Evolutionary conservation across 1,140 invertebrate genomes (phyloP), one percentile per base, ranked within the genome.

Genomic region (Cyclina sinensis): DNA sequence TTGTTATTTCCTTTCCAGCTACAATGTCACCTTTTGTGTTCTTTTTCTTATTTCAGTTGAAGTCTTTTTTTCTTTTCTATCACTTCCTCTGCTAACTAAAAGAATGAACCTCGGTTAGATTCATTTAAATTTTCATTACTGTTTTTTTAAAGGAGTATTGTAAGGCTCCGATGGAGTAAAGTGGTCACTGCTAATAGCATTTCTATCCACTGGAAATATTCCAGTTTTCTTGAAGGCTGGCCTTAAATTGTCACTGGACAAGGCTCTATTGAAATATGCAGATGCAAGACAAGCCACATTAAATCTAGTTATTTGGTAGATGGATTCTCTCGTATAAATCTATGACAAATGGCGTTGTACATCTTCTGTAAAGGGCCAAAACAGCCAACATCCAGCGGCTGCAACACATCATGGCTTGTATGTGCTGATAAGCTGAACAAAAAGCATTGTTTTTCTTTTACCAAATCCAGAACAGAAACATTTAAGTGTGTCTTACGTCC

Each of bases 381-480:
- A n/a, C n/a, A n/a, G n/a, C n/a, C n/a, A n/a, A n/a, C n/a, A n/a
- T n/a, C n/a, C n/a, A n/a, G n/a, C n/a, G 78, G 76, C 35, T 85
- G 82, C 30, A 85, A 43, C n/a, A 54, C 30, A 57, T 85, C n/a
- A n/a, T n/a, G 82, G 68, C 70, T 83, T 57, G 68, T 83, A 62
- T 89, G 80, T 18, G 78, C 76, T 57, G 87, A 79, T 43, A 89
- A 73, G 39, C 81, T 32, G 54, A 88, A 88, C 37, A 88, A 35
- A 81, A 88, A 81, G 18, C 68, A 35, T 39, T 88, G 43, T 18
- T 73, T 68, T 37, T 81, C 27, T 24, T 88, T 74, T 32, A 43
- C 82, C 82, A 43, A 85, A 37, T 85, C 70, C 21, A 74, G 24
- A 7, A 85, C 65, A 35, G 82, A 46, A 51, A 85, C 35, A 73